Conservation (phyloP, 92 coral and sea anemone genomes). For the Bergia puertoricense region DNA sequence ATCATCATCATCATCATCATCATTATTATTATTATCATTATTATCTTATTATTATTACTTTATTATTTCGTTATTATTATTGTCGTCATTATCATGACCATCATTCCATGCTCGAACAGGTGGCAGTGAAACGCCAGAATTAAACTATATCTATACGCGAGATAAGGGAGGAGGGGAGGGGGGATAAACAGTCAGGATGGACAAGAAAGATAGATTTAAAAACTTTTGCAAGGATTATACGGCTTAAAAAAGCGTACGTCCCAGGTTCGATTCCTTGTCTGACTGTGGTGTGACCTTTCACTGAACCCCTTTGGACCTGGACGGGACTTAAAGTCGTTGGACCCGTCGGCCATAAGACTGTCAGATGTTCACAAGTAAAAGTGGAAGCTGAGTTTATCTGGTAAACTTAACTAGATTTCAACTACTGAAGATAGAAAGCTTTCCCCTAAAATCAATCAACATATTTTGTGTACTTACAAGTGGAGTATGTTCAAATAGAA, state of each 20-base stretch:
- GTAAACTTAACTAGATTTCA: not conserved
- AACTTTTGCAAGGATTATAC: not conserved
- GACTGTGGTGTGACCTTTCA: not conserved
- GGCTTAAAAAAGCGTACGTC: not conserved
- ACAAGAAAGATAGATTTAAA: too few species aligned
- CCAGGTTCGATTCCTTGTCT: not conserved
- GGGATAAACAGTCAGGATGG: not conserved
- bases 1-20: too few species aligned
- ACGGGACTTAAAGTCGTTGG: not conserved
- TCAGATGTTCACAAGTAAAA: not conserved
- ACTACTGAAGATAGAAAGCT: not conserved
- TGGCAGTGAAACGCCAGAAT: too few species aligned
- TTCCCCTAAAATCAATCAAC: not conserved
- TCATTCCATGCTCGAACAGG: too few species aligned
- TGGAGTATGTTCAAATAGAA: constrained; percentile 66
- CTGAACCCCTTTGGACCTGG: not conserved
- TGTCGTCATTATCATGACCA: too few species aligned
- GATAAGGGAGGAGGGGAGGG: not conserved
- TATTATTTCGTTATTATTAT: too few species aligned
- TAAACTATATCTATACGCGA: not conserved
- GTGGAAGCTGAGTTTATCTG: not conserved
- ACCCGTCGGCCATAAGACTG: not conserved
- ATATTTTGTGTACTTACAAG: constrained; percentile 57
- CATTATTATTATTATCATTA: too few species aligned
- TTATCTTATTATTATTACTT: too few species aligned